These are phyloP conservation scores for Zootoca vivipara DNA, from an alignment of 2,113 vertebrate genomes.

Conservation along the genomic window DNA sequence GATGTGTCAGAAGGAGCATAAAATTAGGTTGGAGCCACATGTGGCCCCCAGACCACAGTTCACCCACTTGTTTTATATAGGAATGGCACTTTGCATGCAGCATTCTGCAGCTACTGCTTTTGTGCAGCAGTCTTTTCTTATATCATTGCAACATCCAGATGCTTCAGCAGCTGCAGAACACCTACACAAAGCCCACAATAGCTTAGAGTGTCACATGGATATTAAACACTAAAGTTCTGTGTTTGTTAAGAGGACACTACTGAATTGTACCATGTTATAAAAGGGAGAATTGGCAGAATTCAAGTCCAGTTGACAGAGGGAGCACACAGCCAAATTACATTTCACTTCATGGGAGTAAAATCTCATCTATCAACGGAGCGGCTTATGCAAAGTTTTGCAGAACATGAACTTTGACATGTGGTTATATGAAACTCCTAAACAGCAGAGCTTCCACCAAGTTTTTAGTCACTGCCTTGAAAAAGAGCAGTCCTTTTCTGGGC, in stretches of 20 bases:
- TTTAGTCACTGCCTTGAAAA: background rate
- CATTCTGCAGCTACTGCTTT: no score
- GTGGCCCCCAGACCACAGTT: no score
- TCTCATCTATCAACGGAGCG: background rate
- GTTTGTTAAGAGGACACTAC: slow-evolving; percentile 1
- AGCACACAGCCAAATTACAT: background rate
- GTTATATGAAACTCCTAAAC: background rate
- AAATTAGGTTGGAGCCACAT: no score
- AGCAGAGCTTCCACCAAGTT: background rate
- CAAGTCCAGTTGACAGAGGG: slow-evolving; percentile 2
- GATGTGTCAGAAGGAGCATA: no score
- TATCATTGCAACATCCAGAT: background rate
- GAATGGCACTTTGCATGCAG: no score
- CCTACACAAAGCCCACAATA: background rate
- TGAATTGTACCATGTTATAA: background rate
- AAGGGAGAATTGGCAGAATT: background rate
- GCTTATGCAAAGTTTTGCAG: background rate
- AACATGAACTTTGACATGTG: background rate
- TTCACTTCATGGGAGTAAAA: background rate
- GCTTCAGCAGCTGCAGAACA: background rate
- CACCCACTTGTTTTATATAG: no score
- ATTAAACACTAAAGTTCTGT: slow-evolving; percentile 36
- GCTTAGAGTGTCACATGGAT: background rate
- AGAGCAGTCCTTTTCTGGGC: background rate
- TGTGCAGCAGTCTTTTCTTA: background rate